These are phyloP conservation scores for Emmelina monodactyla DNA, from an alignment of 2,888 invertebrate genomes.

Conservation along the genomic window DNA sequence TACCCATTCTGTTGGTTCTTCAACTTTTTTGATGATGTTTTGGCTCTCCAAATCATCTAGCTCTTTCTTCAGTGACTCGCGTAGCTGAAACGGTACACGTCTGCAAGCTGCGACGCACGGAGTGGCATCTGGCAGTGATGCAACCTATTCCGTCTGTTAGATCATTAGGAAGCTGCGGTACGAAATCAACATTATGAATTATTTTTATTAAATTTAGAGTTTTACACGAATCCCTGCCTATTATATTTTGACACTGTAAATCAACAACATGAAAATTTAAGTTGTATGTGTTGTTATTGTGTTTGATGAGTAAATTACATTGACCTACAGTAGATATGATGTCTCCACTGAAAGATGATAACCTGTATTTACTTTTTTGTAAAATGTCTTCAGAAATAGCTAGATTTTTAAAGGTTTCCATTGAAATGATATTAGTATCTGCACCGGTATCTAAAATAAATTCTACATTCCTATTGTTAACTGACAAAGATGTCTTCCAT, in stretches of 20 bases:
- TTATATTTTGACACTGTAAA: conserved; percentile 3
- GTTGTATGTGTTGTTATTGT: neutral
- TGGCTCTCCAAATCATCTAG: conserved; percentile 8
- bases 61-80: conserved; percentile 10
- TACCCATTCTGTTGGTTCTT: conserved; percentile 16
- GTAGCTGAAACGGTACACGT: conserved; percentile 9
- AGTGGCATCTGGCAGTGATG: neutral
- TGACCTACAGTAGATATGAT: neutral
- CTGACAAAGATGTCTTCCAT: neutral
- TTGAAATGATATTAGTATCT: neutral
- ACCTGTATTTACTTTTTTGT: neutral
- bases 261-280: conserved; percentile 6
- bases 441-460: conserved; percentile 3
- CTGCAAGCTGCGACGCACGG: conserved; percentile 10
- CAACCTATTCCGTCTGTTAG: conserved; percentile 4
- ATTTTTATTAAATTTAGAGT: conserved; percentile 3
- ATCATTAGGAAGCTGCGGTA: neutral
- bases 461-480: neutral
- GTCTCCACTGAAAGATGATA: conserved; percentile 1
- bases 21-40: conserved; percentile 10
- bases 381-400: neutral
- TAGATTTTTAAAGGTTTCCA: neutral
- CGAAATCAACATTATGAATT: neutral
- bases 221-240: conserved; percentile 5
- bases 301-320: neutral